These are phyloP conservation scores for Bolborhynchus lineola DNA, from an alignment of 2,113 vertebrate species.

Conservation along the genomic window DNA sequence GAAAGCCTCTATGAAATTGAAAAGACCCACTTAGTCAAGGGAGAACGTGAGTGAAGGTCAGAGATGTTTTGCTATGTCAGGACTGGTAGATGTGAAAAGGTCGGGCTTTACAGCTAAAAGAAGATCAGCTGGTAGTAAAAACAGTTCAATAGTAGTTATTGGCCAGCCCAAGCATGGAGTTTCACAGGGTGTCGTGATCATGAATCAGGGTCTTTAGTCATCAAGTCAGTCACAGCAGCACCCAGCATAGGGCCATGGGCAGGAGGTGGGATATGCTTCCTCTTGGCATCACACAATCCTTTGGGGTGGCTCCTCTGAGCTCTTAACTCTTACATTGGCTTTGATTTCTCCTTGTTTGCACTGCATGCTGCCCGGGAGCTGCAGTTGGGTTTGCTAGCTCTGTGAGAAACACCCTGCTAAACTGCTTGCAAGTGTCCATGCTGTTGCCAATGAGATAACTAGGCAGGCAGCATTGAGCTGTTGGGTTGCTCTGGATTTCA, in stretches of 20 bases:
- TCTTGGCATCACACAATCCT: fast-evolving
- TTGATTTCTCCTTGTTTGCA: neutral
- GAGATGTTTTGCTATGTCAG: neutral
- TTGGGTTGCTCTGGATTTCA: neutral
- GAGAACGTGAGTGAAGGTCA: neutral
- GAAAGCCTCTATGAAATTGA: neutral
- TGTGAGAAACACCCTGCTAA: neutral
- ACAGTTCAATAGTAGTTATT: neutral
- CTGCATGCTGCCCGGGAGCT: neutral
- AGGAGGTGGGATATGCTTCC: neutral
- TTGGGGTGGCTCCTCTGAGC: neutral
- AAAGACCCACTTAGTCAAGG: neutral
- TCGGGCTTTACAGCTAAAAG: neutral
- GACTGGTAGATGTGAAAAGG: neutral
- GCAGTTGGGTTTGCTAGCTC: neutral
- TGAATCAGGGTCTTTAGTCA: neutral
- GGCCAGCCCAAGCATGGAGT: neutral
- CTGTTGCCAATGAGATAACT: fast-evolving
- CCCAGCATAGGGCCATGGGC: too few species aligned
- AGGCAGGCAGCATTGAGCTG: neutral
- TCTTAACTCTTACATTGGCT: neutral
- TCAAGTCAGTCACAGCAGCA: neutral
- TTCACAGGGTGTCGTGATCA: neutral
- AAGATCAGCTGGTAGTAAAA: neutral
- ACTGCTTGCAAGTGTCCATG: neutral